Conservation (phyloP, 1,140 invertebrate species). For the Orius laevigatus region DNA sequence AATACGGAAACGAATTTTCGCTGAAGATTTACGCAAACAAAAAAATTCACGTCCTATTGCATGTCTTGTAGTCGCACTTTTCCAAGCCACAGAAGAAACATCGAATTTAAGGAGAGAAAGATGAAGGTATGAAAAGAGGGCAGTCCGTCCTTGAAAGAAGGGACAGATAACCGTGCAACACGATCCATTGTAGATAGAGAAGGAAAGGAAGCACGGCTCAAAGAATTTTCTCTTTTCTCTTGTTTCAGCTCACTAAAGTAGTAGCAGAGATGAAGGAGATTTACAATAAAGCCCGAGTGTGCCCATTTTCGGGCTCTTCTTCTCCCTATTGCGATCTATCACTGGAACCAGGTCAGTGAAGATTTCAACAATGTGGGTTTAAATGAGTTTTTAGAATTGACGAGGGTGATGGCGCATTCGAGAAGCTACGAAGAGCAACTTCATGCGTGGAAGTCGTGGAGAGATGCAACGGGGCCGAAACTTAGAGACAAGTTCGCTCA, state of each 20-base stretch:
- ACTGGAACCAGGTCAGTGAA: conserved; percentile 39
- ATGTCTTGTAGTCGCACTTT: too few relatives aligned
- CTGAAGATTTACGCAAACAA: too few relatives aligned
- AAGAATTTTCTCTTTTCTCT: conserved; percentile 10
- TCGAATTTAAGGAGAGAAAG: too few relatives aligned
- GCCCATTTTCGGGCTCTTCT: conserved; percentile 38
- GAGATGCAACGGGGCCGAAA: conserved; percentile 56
- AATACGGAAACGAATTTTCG: too few relatives aligned
- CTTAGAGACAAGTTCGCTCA: conserved; percentile 56
- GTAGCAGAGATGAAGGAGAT: conserved; percentile 65
- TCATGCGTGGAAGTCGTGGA: conserved; percentile 64
- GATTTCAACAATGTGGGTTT: neutral
- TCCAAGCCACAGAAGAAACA: too few relatives aligned
- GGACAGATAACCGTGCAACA: too few relatives aligned
- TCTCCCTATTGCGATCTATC: conserved; percentile 44
- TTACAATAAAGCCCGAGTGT: conserved; percentile 53
- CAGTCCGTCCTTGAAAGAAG: too few relatives aligned
- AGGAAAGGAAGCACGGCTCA: too few relatives aligned
- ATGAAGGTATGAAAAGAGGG: too few relatives aligned
- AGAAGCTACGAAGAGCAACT: conserved; percentile 51
- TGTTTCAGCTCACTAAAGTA: conserved; percentile 47
- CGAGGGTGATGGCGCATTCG: conserved; percentile 48
- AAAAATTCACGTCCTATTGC: too few relatives aligned
- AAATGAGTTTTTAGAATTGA: conserved; percentile 32
- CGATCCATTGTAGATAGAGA: too few relatives aligned